These are phyloP conservation scores for Larimichthys polyactis DNA, from an alignment of 2,113 vertebrate genomes.

Conservation along the genomic window DNA sequence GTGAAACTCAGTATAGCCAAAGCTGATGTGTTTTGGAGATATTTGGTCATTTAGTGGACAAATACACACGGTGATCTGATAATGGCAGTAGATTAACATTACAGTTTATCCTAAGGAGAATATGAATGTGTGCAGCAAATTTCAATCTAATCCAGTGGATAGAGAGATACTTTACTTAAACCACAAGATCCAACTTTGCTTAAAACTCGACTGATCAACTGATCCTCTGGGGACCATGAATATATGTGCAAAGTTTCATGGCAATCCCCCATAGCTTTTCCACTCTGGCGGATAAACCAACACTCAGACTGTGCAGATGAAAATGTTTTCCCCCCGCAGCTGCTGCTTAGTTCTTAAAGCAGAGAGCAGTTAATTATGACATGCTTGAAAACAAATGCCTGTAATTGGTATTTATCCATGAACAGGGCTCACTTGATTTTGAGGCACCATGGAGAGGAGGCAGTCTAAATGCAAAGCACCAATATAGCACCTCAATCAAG, in stretches of 20 bases:
- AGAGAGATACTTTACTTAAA: too few species aligned
- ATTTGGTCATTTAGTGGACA: too few species aligned
- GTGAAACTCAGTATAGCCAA: too few species aligned
- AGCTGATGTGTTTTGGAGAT: too few species aligned
- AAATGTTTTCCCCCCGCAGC: slow-evolving; percentile 11
- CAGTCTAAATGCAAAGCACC: background rate
- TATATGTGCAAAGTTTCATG: background rate
- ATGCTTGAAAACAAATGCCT: slow-evolving; percentile 18
- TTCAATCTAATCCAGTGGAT: too few species aligned
- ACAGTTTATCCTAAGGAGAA: too few species aligned
- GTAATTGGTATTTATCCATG: background rate
- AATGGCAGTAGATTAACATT: too few species aligned
- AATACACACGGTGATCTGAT: too few species aligned
- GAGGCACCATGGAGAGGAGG: background rate
- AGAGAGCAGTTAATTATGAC: background rate
- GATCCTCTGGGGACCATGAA: background rate
- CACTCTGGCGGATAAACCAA: background rate
- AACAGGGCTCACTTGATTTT: background rate
- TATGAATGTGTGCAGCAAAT: too few species aligned
- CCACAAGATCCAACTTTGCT: too few species aligned
- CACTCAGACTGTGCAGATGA: background rate
- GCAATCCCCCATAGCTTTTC: background rate
- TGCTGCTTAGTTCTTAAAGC: slow-evolving; percentile 19
- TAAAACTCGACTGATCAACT: background rate
- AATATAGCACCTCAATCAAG: background rate